Base-by-base conservation (phyloP, 2,113 vertebrate species). In the Herpetotheres cachinnans region DNA sequence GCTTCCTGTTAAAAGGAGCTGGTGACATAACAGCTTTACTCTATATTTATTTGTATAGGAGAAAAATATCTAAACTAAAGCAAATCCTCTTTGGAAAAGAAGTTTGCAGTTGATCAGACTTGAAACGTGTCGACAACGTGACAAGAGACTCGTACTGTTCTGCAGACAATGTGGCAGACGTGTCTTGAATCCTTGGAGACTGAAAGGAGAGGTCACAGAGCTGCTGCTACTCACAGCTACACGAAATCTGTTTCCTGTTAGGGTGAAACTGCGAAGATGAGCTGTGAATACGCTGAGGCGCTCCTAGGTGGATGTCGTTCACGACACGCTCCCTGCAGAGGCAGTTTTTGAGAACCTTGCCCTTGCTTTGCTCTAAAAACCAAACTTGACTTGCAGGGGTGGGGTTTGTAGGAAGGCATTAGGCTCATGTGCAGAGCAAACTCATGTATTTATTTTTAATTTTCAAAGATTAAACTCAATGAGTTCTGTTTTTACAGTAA, bases 181-280 rank as follows among this genome's bases (percentile, higher is more conserved):
- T 94, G 94, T 97, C 96, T 95, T 86, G 89, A 97, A 82, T 92
- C 94, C 94, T 89, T 94, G 11, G 90, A 94, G 96, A 80, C 92
- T 56, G 7, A 30, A 90, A 42, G 72, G 95, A 93, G 93, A 94
- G 97, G 97, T 97, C 97, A 95, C 79, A 86, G 91, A 67, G 73
- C 81, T 46, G 95, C 95, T 96, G 5, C 86, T 93, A 90, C 54
- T 86, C 58, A n/a, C 77, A 94, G 91, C 81, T 85, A 76, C 86
- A 55, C 13, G 6, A 84, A 93, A 86, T 89, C 95, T 93, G 95
- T 96, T 97, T 98, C 96, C 97, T 95, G 89, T 96, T 90, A 96
- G 93, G 95, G 77, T 86, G 83, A 56, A 70, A 47, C 74, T 67
- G 50, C 1, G 69, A 71, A 91, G 93, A 91, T 19, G 62, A 77